Evolutionary conservation across 2,888 invertebrate genomes (phyloP).

Genomic region (Celastrina argiolus): DNA sequence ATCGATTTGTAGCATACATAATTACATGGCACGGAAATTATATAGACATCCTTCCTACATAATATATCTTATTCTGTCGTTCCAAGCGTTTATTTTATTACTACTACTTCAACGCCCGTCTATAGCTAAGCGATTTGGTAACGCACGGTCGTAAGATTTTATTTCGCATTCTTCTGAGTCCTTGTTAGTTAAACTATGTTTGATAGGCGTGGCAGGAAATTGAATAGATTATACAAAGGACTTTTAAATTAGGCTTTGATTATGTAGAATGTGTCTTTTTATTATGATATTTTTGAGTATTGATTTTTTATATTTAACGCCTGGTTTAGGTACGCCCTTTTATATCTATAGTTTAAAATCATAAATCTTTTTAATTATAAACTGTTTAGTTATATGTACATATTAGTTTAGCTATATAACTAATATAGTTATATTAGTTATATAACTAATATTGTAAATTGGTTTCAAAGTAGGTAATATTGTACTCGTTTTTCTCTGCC

Average conservation of each 20-base stretch:
- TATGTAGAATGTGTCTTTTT: neutral
- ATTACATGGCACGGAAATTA: neutral
- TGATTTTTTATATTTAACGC: no score
- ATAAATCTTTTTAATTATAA: neutral
- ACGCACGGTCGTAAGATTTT: neutral
- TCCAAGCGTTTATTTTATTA: neutral
- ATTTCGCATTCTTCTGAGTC: neutral
- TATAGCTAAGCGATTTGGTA: neutral
- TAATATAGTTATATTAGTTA: neutral
- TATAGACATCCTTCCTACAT: neutral
- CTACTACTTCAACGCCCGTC: neutral
- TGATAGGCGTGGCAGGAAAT: conserved; percentile 2
- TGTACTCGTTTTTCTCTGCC: neutral
- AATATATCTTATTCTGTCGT: neutral
- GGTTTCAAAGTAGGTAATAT: neutral
- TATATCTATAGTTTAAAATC: no score
- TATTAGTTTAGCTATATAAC: neutral
- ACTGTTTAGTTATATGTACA: neutral
- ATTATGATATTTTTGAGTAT: no score
- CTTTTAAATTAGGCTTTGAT: neutral
- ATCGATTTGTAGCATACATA: neutral
- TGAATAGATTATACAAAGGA: conserved; percentile 6
- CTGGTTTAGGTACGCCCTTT: no score
- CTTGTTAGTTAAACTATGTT: neutral
- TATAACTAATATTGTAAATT: neutral